These are phyloP conservation scores for Macropodus opercularis DNA, from an alignment of 2,797 vertebrate genomes.

Conservation along the genomic window DNA sequence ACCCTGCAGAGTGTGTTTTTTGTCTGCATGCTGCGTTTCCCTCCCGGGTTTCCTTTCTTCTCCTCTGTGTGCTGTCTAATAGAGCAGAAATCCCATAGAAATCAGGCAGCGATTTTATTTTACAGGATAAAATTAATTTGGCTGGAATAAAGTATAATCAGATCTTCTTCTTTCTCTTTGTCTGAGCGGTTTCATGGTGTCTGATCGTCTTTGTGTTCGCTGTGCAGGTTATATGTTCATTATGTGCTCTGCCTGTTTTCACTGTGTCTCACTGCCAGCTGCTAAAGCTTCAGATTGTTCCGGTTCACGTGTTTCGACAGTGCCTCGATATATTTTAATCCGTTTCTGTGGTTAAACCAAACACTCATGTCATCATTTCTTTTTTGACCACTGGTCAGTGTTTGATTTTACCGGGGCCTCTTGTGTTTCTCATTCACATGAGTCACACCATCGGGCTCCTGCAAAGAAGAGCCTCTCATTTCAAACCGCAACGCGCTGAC, in stretches of 20 bases:
- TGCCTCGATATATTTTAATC: not conserved
- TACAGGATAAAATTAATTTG: slow-evolving; percentile 48
- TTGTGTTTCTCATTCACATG: slow-evolving; percentile 45
- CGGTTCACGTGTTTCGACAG: not conserved
- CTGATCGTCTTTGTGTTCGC: slow-evolving; percentile 20
- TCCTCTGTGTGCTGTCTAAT: slow-evolving; percentile 39
- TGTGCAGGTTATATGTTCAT: slow-evolving; percentile 1
- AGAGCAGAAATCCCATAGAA: slow-evolving; percentile 52
- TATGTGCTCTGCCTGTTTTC: slow-evolving; percentile 17
- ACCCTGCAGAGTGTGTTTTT: slow-evolving; percentile 61
- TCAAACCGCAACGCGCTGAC: slow-evolving; percentile 51
- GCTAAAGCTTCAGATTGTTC: slow-evolving; percentile 11
- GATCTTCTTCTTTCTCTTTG: slow-evolving; percentile 6
- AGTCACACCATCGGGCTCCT: slow-evolving; percentile 49
- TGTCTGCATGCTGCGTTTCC: slow-evolving; percentile 44
- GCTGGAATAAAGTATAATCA: slow-evolving; percentile 39
- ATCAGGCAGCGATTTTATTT: slow-evolving; percentile 43
- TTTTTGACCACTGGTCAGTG: slow-evolving; percentile 29
- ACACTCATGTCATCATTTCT: slow-evolving; percentile 9
- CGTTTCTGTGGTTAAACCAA: slow-evolving; percentile 10
- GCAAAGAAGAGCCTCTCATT: slow-evolving; percentile 29
- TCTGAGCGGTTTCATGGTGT: slow-evolving; percentile 22
- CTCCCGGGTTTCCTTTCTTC: slow-evolving; percentile 52
- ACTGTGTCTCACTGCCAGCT: slow-evolving; percentile 26
- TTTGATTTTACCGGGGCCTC: slow-evolving; percentile 43